Base-by-base conservation (phyloP, 2,113 vertebrate genomes). In the Mastomys coucha region DNA sequence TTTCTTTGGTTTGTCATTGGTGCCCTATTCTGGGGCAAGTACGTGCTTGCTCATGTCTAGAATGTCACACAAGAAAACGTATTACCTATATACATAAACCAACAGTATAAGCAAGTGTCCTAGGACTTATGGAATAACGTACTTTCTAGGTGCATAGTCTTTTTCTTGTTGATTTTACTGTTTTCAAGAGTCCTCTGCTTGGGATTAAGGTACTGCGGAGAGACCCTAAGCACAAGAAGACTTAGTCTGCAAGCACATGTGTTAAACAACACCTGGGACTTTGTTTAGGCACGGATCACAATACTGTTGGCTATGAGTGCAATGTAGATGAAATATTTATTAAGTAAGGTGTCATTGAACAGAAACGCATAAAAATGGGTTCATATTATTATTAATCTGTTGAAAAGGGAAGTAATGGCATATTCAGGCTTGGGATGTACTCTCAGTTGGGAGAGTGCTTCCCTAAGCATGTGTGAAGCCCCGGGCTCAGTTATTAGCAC, bases 111-210 rank as follows among this genome's bases (percentile, higher is more conserved):
- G 26, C 26, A 45, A 33, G 14, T 60, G n/a, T 58, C 2, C 9
- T 2, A 4, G 20, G 76, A 8, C 53, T 17, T 77, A 4, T 45
- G 72, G 16, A 49, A 0, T 14, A 7, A 0, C 26, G 31, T 5
- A 22, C 17, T 33, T 49, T 39, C 31, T 4, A 1, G 67, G 20
- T 0, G 1, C 39, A 2, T 63, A 13, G 73, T 39, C 1, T 10
- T 89, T 85, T 65, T 31, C n/a, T 51, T 84, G 60, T 45, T 72
- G 12, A 65, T 45, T 88, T 82, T 28, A 11, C n/a, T 53, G 9
- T 63, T 88, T 88, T 63, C 73, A 76, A 49, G 69, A 31, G 28
- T 24, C 39, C 6, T 22, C 9, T 14, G 11, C 31, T 13, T 14
- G 72, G 36, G 26, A 31, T 7, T 69, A 42, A 82, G 31, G 33